These are phyloP conservation scores for Margarornis squamiger DNA, from an alignment of 2,797 vertebrate genomes.

Conservation along the genomic window DNA sequence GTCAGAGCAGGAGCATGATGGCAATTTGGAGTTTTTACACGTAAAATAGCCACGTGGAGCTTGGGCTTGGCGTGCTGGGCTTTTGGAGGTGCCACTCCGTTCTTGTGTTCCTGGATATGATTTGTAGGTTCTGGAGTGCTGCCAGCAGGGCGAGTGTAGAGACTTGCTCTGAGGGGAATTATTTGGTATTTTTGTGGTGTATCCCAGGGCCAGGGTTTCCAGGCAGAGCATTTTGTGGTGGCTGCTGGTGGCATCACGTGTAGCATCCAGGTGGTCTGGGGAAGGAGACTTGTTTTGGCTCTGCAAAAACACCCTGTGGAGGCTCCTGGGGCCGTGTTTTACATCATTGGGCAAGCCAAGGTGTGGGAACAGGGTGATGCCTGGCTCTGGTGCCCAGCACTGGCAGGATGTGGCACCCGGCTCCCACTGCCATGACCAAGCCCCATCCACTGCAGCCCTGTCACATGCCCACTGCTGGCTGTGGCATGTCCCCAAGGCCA, in stretches of 20 bases:
- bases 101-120: not conserved
- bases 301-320: not conserved
- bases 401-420: not conserved
- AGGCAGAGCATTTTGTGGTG: not conserved
- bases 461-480: not conserved
- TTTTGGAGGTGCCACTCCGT: not conserved
- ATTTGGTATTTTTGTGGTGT: not conserved
- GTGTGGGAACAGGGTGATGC: accelerated
- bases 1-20: too few relatives aligned
- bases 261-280: not conserved
- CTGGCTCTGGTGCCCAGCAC: accelerated
- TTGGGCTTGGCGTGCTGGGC: not conserved
- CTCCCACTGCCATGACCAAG: accelerated
- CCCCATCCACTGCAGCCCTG: accelerated
- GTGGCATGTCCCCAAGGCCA: accelerated
- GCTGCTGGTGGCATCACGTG: not conserved
- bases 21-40: not conserved
- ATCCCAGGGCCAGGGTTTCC: not conserved
- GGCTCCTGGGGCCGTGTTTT: not conserved
- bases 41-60: not conserved
- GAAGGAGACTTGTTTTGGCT: not conserved
- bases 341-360: not conserved
- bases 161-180: not conserved
- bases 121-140: not conserved
- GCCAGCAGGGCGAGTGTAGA: accelerated